phyloP scores from a whole-genome alignment of 2,888 invertebrate species.

The Agriotes lineatus region DNA sequence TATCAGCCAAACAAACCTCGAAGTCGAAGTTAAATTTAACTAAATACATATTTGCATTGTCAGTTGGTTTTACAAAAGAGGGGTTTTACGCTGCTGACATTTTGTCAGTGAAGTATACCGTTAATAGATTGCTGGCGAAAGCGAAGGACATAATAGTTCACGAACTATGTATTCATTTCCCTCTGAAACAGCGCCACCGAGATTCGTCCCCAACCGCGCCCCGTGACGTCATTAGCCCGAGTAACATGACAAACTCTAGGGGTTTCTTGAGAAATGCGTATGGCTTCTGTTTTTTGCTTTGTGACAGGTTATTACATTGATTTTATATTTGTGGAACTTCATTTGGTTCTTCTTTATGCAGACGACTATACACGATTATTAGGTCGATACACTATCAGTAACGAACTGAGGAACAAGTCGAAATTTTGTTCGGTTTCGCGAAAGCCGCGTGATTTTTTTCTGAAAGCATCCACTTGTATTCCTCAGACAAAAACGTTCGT shows the following conservation, averaged over 20 bases:
- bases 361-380: neutral
- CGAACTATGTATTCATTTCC: conserved; percentile 27
- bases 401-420: too few relatives aligned
- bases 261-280: conserved; percentile 21
- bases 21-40: conserved; percentile 32
- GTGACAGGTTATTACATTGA: conserved; percentile 9
- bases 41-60: conserved; percentile 32
- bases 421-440: too few relatives aligned
- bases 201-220: conserved; percentile 4
- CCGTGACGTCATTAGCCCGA: conserved; percentile 20
- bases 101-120: conserved; percentile 20
- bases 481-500: conserved; percentile 8
- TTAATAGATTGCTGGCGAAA: conserved; percentile 29
- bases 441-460: too few relatives aligned
- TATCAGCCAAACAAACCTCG: conserved; percentile 24
- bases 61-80: conserved; percentile 30
- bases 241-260: conserved; percentile 20
- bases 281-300: conserved; percentile 28
- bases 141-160: conserved; percentile 26
- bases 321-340: conserved; percentile 3
- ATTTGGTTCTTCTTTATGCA: neutral
- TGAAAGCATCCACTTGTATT: too few relatives aligned
- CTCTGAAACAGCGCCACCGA: conserved; percentile 15
- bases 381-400: too few relatives aligned
- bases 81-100: conserved; percentile 25